These are phyloP conservation scores for Athalia rosae DNA, from an alignment of 2,888 invertebrate species.

Conservation along the genomic window DNA sequence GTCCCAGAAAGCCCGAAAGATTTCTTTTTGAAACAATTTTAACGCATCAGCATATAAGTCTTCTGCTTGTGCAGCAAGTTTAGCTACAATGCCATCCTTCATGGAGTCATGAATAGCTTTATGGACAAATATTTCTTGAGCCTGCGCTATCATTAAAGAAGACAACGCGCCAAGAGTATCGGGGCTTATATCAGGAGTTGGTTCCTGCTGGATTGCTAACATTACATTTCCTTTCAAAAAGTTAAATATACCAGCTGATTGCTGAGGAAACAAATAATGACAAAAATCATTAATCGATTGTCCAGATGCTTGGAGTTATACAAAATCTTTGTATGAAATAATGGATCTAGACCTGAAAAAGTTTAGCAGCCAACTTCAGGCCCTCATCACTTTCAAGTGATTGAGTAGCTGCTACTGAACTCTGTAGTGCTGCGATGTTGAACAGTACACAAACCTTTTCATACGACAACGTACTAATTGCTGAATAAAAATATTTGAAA, in stretches of 20 bases:
- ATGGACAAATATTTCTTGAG: slow-evolving; percentile 96
- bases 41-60: slow-evolving; percentile 95
- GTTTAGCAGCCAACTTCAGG: slow-evolving; percentile 92
- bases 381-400: slow-evolving; percentile 94
- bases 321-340: not conserved
- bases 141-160: slow-evolving; percentile 96
- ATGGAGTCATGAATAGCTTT: slow-evolving; percentile 96
- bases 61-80: slow-evolving; percentile 93
- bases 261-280: slow-evolving; percentile 75
- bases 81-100: slow-evolving; percentile 95
- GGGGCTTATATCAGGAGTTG: slow-evolving; percentile 95
- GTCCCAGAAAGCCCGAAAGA: slow-evolving; percentile 90
- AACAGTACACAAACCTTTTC: slow-evolving; percentile 97
- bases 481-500: slow-evolving; percentile 74
- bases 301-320: not conserved
- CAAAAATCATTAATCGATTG: not conserved
- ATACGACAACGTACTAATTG: slow-evolving; percentile 90
- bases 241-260: slow-evolving; percentile 92
- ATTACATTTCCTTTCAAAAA: slow-evolving; percentile 88
- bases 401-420: slow-evolving; percentile 89
- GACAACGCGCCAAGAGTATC: slow-evolving; percentile 92
- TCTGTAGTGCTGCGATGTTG: slow-evolving; percentile 96
- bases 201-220: slow-evolving; percentile 92
- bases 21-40: slow-evolving; percentile 90
- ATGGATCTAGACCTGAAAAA: slow-evolving; percentile 83